Percentiles rank a stretch among this genome's conserved stretches.
These are phyloP conservation scores for Patiria miniata DNA, from an alignment of 35 echinoderm and acorn worm genomes.

Conservation along the genomic window DNA sequence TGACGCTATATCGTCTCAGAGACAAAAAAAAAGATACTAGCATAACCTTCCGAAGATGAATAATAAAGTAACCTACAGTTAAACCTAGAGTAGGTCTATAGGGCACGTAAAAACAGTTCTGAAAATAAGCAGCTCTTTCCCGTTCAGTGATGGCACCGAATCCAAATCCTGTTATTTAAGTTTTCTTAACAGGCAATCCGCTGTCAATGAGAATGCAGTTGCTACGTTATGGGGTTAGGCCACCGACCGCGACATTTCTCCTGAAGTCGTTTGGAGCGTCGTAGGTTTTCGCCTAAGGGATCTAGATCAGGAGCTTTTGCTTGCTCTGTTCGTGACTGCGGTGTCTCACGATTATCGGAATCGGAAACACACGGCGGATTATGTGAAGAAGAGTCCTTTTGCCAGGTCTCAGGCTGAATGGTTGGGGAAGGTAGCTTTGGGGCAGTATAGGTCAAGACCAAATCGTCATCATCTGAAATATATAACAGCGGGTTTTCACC, in stretches of 20 bases:
- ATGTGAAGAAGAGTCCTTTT: neutral
- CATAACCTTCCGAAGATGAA: too few species aligned
- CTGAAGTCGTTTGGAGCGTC: neutral
- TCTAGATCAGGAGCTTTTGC: neutral
- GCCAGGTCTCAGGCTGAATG: neutral
- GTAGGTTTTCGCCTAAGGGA: too few species aligned
- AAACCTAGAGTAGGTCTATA: too few species aligned
- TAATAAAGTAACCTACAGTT: too few species aligned
- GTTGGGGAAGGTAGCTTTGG: neutral
- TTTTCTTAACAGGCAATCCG: neutral
- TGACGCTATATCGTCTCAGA: too few species aligned
- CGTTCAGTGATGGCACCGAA: neutral
- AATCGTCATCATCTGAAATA: neutral
- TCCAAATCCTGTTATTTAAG: neutral
- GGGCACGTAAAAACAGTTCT: neutral
- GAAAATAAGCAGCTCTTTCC: neutral
- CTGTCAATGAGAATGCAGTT: neutral
- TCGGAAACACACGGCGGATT: too few species aligned
- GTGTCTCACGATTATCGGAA: neutral
- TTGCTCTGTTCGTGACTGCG: neutral
- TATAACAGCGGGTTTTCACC: neutral
- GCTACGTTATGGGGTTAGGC: neutral
- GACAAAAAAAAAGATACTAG: too few species aligned
- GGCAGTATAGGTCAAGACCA: neutral
- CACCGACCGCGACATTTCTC: neutral